phyloP scores from a whole-genome alignment of 2,888 invertebrate genomes.

The Xestobium rufovillosum region DNA sequence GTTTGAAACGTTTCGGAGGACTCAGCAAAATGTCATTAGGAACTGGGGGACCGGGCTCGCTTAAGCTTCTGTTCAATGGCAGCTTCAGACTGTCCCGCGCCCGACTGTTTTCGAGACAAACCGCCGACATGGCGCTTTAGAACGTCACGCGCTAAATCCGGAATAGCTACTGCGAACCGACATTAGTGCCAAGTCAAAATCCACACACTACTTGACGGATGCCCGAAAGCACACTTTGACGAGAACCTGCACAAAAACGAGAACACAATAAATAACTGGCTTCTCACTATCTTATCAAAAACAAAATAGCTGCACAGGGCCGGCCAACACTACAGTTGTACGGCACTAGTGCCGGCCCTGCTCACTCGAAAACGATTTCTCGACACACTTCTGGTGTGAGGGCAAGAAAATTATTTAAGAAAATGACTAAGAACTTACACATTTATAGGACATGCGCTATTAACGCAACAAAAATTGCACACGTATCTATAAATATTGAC shows the following conservation, averaged over 20 bases:
- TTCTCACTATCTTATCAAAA: too few species aligned
- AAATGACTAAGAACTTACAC: too few species aligned
- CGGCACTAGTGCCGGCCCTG: neutral
- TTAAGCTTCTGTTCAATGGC: slow-evolving; percentile 49
- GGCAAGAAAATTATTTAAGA: too few species aligned
- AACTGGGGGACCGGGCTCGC: slow-evolving; percentile 48
- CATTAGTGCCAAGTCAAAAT: slow-evolving; percentile 29
- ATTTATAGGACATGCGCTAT: too few species aligned
- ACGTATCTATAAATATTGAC: too few species aligned
- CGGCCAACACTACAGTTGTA: slow-evolving; percentile 5
- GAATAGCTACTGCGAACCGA: slow-evolving; percentile 38
- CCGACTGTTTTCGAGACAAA: slow-evolving; percentile 47
- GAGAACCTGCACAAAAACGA: too few species aligned
- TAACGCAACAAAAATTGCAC: too few species aligned
- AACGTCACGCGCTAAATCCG: slow-evolving; percentile 42
- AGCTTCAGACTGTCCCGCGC: slow-evolving; percentile 51
- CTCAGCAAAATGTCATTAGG: slow-evolving; percentile 35
- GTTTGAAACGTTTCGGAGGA: slow-evolving; percentile 48
- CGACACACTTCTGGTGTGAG: too few species aligned
- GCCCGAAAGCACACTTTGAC: neutral
- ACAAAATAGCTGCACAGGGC: slow-evolving; percentile 1
- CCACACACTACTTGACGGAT: too few species aligned
- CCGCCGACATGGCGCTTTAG: slow-evolving; percentile 44
- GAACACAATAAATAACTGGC: too few species aligned
- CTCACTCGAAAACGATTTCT: neutral